These are phyloP conservation scores for Crotophaga sulcirostris DNA, from an alignment of 2,113 vertebrate species.

Conservation along the genomic window DNA sequence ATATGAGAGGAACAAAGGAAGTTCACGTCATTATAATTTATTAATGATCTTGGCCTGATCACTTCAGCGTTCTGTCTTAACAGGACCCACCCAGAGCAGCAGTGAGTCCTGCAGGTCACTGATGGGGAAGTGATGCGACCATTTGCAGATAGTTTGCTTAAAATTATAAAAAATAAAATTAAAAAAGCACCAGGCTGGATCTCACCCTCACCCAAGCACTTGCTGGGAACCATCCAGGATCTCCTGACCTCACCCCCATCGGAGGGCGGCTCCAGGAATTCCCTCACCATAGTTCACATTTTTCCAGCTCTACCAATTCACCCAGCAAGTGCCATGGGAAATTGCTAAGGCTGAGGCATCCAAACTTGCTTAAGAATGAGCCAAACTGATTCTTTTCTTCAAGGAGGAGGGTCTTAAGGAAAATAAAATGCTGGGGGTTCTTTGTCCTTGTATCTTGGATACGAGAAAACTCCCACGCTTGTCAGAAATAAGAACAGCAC, in stretches of 20 bases:
- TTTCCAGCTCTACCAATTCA: conserved; percentile 21
- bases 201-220: conserved; percentile 9
- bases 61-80: not conserved
- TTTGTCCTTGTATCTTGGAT: conserved; percentile 71
- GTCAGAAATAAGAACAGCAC: conserved; percentile 57
- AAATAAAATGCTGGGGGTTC: conserved; percentile 55
- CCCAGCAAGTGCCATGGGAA: conserved; percentile 47
- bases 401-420: conserved; percentile 52
- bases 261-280: not conserved
- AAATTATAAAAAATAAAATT: not conserved
- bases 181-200: not conserved
- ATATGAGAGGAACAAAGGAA: conserved; percentile 44
- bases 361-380: conserved; percentile 28
- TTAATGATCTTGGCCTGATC: conserved; percentile 39
- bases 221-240: conserved; percentile 20
- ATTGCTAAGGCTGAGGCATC: not conserved
- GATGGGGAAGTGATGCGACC: not conserved
- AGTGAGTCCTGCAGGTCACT: not conserved
- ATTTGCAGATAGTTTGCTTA: not conserved
- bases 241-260: conserved; percentile 19
- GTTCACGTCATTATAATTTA: conserved; percentile 44
- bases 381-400: conserved; percentile 45
- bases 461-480: conserved; percentile 69
- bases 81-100: not conserved
- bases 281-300: conserved; percentile 49